Conservation (phyloP, 2,888 invertebrate species). For the Ochropleura leucogaster region DNA sequence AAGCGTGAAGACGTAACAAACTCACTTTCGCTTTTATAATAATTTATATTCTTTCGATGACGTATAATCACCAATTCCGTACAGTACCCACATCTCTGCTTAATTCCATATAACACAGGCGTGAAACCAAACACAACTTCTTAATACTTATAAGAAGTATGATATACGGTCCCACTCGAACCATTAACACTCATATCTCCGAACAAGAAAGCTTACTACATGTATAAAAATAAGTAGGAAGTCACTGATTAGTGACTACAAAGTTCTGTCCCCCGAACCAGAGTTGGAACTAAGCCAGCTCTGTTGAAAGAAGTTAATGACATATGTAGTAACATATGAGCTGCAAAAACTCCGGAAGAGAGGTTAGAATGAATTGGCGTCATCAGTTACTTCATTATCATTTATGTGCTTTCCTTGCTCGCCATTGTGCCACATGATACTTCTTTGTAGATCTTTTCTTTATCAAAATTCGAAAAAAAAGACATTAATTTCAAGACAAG, state of each 20-base stretch:
- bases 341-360: slow-evolving; percentile 67
- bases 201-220: slow-evolving; percentile 43
- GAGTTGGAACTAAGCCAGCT: slow-evolving; percentile 75
- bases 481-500: background rate
- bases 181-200: slow-evolving; percentile 69
- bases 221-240: slow-evolving; percentile 70
- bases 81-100: background rate
- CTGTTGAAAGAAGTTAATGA: slow-evolving; percentile 74
- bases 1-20: too few species aligned
- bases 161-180: slow-evolving; percentile 62
- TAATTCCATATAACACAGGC: background rate
- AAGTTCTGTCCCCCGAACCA: slow-evolving; percentile 74
- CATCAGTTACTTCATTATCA: slow-evolving; percentile 42
- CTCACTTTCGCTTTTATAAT: too few species aligned
- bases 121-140: slow-evolving; percentile 19
- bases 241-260: slow-evolving; percentile 79
- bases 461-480: background rate
- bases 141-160: slow-evolving; percentile 44
- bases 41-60: too few species aligned
- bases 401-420: slow-evolving; percentile 32
- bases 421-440: slow-evolving; percentile 10
- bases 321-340: slow-evolving; percentile 71
- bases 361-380: slow-evolving; percentile 54
- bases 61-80: too few species aligned
- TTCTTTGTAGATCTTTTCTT: slow-evolving; percentile 5